Percentiles rank a stretch among this genome's conserved stretches.
Evolutionary conservation across 2,113 vertebrate species (phyloP).

Genomic region (Megaceryle maxima): DNA sequence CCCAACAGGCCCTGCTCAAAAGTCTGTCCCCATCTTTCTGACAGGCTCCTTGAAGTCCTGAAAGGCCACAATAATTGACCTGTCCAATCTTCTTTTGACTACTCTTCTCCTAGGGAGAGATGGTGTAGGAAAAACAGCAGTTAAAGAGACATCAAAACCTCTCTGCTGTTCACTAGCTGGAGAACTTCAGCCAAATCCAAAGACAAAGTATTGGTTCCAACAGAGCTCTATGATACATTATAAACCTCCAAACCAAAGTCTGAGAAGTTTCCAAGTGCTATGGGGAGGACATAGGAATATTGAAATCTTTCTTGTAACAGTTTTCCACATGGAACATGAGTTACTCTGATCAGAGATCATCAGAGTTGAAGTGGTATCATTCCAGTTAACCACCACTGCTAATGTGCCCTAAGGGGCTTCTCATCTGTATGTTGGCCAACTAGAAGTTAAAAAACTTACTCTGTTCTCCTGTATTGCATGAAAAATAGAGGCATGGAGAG

Average conservation of each 20-base stretch:
- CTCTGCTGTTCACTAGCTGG: neutral
- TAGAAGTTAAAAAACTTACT: neutral
- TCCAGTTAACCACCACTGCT: neutral
- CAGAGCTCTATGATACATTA: neutral
- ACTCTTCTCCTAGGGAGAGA: neutral
- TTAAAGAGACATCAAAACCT: neutral
- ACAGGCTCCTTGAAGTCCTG: no score
- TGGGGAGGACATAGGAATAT: neutral
- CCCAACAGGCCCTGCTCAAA: no score
- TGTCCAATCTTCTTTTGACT: neutral
- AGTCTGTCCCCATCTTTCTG: no score
- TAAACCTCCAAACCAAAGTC: neutral
- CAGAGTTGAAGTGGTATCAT: neutral
- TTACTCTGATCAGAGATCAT: neutral
- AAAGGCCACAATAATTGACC: no score
- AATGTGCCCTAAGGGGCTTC: neutral
- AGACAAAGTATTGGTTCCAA: neutral
- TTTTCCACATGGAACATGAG: neutral
- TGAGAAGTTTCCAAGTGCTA: neutral
- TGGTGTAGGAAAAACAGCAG: neutral
- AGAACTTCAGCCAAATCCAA: neutral
- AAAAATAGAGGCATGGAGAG: neutral
- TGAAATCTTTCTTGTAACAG: neutral
- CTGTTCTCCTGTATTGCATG: neutral
- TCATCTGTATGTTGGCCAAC: neutral